These are phyloP conservation scores for Charina bottae DNA, from an alignment of 2,113 vertebrate species.

Conservation along the genomic window DNA sequence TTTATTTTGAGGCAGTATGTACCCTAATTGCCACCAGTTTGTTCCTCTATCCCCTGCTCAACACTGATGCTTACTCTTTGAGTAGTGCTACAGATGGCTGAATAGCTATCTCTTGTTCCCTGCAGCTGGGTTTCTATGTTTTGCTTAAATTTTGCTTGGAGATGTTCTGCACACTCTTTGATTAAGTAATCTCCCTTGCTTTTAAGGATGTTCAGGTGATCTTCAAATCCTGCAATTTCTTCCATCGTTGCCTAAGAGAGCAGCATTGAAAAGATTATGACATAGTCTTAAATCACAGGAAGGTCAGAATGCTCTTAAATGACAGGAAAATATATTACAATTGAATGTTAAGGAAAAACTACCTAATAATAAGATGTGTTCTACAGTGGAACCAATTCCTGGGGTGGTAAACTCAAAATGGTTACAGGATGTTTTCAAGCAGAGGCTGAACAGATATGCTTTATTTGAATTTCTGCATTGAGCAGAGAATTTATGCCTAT, in stretches of 20 bases:
- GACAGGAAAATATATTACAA: not conserved
- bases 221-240: conserved; percentile 95
- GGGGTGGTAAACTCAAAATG: too few species aligned
- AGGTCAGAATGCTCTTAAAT: not conserved
- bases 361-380: not conserved
- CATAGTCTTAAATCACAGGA: not conserved
- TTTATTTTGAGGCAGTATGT: not conserved
- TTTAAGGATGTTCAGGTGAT: conserved; percentile 85
- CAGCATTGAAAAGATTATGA: not conserved
- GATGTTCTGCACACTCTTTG: conserved; percentile 84
- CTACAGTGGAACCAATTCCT: too few species aligned
- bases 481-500: not conserved
- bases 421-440: not conserved
- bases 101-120: conserved; percentile 93
- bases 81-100: conserved; percentile 94
- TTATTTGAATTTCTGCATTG: not conserved
- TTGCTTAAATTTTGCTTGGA: conserved; percentile 89
- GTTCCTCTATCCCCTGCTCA: conserved; percentile 2
- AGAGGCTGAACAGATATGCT: not conserved
- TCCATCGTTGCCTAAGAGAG: conserved; percentile 93
- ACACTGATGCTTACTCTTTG: conserved; percentile 84
- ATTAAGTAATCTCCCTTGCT: conserved; percentile 84
- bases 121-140: conserved; percentile 88
- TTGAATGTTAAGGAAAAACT: not conserved
- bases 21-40: not conserved